Percentiles rank a stretch among this genome's conserved stretches.
These are phyloP conservation scores for Mormoops blainvillei DNA, from an alignment of 2,113 vertebrate species.

Conservation along the genomic window DNA sequence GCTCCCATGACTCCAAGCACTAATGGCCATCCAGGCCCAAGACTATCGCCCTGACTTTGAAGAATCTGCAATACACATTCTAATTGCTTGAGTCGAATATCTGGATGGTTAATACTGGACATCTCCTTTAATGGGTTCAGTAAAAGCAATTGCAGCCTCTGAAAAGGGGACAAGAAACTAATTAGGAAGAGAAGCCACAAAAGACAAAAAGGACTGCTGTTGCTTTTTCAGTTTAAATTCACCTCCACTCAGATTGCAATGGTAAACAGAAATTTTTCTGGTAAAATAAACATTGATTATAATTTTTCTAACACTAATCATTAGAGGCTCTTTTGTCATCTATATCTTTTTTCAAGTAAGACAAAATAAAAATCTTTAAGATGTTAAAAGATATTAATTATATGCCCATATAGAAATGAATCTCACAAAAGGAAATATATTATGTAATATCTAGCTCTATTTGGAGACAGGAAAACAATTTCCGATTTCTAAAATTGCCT, in stretches of 20 bases:
- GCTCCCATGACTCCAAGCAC: constrained; percentile 98
- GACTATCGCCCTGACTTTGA: constrained; percentile 95
- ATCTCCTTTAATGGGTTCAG: constrained; percentile 96
- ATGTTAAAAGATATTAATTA: constrained; percentile 12
- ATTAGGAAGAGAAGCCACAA: constrained; percentile 45
- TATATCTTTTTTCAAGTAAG: not conserved
- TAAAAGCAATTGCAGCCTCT: constrained; percentile 95
- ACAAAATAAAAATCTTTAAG: not conserved
- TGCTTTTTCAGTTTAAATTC: constrained; percentile 32
- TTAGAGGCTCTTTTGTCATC: not conserved
- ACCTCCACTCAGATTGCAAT: not conserved
- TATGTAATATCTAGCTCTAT: not conserved
- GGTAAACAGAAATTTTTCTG: not conserved
- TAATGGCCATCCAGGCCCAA: constrained; percentile 97
- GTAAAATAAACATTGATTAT: not conserved
- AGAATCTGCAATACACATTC: constrained; percentile 98
- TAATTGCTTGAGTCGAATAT: constrained; percentile 97
- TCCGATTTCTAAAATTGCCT: constrained; percentile 32
- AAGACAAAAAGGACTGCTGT: not conserved
- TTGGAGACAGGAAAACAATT: not conserved
- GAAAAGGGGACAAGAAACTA: constrained; percentile 47
- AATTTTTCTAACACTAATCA: not conserved
- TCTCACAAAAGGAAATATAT: not conserved
- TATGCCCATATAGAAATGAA: not conserved
- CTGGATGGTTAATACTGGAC: constrained; percentile 92